Evolutionary conservation across 2,888 invertebrate species (phyloP).

Genomic region (Cremastinae sp.): DNA sequence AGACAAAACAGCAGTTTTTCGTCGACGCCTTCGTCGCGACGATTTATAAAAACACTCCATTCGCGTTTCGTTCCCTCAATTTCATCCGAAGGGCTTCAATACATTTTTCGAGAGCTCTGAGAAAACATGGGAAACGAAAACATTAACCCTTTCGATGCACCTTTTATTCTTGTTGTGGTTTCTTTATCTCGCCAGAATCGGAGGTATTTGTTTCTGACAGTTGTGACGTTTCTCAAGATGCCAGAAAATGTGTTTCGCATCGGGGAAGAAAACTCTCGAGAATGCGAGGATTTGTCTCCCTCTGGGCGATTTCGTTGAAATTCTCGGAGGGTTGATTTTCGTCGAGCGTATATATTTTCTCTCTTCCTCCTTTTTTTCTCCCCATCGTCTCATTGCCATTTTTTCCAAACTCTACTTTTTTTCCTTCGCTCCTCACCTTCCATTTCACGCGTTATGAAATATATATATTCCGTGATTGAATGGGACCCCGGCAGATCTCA

Average conservation of each 20-base stretch:
- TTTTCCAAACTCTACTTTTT: constrained; percentile 11
- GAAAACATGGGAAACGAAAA: too few species aligned
- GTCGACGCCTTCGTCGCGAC: too few species aligned
- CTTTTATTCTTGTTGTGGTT: neutral
- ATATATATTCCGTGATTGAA: constrained; percentile 51
- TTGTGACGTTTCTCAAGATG: too few species aligned
- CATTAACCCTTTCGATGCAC: constrained; percentile 5
- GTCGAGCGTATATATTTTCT: constrained; percentile 21
- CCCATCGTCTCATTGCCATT: neutral
- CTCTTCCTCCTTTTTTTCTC: neutral
- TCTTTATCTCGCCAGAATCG: neutral
- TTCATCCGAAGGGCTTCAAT: constrained; percentile 14
- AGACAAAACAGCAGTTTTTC: too few species aligned
- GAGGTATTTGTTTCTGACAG: too few species aligned
- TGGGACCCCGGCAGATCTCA: constrained; percentile 53
- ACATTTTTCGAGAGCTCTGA: neutral
- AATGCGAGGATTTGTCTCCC: neutral
- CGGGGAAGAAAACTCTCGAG: too few species aligned
- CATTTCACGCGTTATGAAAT: constrained; percentile 19
- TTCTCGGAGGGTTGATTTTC: too few species aligned
- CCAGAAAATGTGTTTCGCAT: too few species aligned
- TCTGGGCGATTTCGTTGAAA: neutral
- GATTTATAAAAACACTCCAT: neutral
- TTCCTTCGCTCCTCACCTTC: constrained; percentile 8
- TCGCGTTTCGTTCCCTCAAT: constrained; percentile 26